Evolutionary conservation across 2,888 invertebrate species (phyloP).

Genomic region (Ennomos quercinarius): DNA sequence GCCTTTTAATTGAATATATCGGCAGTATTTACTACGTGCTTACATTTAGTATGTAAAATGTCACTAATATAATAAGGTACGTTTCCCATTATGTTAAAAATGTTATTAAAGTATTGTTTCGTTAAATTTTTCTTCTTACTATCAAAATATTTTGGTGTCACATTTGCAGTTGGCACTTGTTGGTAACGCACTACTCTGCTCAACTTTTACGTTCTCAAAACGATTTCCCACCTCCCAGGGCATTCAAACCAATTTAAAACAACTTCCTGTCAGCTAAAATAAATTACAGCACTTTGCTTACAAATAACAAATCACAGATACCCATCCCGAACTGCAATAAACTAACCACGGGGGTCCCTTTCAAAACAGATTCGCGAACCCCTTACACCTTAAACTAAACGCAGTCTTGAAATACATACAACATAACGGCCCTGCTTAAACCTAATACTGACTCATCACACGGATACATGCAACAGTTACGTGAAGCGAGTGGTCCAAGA

Average conservation of each 20-base stretch:
- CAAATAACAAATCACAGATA: conserved; percentile 82
- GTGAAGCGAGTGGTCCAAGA: conserved; percentile 48
- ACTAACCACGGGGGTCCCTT: conserved; percentile 40
- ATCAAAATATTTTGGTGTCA: conserved; percentile 8
- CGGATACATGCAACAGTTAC: conserved; percentile 62
- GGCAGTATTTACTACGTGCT: conserved; percentile 56
- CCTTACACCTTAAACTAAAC: conserved; percentile 68
- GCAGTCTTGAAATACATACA: conserved; percentile 79
- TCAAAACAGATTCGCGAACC: conserved; percentile 32
- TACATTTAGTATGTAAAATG: conserved; percentile 46
- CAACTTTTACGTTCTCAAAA: conserved; percentile 15
- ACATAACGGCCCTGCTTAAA: conserved; percentile 61
- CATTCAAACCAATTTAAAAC: conserved; percentile 45
- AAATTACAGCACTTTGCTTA: conserved; percentile 66
- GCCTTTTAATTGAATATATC: conserved; percentile 61
- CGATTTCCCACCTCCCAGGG: conserved; percentile 37
- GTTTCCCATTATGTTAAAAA: conserved; percentile 48
- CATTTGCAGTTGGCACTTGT: not conserved
- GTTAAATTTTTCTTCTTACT: conserved; percentile 10
- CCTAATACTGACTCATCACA: conserved; percentile 63
- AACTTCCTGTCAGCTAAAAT: conserved; percentile 56
- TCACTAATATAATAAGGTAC: conserved; percentile 51
- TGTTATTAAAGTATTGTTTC: conserved; percentile 29
- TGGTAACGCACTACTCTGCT: conserved; percentile 5
- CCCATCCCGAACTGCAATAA: conserved; percentile 68